Evolutionary conservation across 2,113 vertebrate genomes (phyloP).

Genomic region (Plecturocebus donacophilus): DNA sequence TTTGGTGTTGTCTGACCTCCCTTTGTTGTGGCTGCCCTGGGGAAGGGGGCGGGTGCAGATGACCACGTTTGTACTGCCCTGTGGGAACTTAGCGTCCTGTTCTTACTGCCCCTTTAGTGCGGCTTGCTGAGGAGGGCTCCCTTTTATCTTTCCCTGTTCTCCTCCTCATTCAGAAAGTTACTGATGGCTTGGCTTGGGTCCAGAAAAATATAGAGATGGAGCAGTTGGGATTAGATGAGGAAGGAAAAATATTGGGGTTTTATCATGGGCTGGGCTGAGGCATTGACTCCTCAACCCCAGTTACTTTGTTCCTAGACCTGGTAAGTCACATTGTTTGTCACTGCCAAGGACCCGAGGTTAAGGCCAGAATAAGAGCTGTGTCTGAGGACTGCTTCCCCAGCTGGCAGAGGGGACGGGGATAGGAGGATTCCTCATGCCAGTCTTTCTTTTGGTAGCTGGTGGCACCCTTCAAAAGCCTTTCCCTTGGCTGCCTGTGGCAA

Average conservation of each 20-base stretch:
- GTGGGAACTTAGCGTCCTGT: neutral
- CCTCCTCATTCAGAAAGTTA: neutral
- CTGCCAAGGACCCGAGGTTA: neutral
- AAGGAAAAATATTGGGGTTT: neutral
- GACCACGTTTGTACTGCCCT: neutral
- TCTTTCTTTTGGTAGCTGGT: neutral
- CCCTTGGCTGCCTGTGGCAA: slow-evolving; percentile 48
- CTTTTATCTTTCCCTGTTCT: neutral
- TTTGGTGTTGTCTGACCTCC: neutral
- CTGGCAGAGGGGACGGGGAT: neutral
- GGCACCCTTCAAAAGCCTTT: neutral
- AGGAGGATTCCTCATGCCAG: neutral
- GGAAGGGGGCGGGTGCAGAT: neutral
- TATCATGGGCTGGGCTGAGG: neutral
- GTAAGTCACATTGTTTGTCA: neutral
- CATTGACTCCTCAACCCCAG: neutral
- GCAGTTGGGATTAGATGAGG: neutral
- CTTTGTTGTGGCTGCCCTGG: neutral
- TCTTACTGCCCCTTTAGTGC: neutral
- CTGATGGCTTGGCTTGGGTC: neutral
- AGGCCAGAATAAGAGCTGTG: neutral
- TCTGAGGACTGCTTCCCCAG: neutral
- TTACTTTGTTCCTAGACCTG: neutral
- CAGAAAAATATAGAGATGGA: neutral
- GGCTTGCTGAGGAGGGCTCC: neutral